Evolutionary conservation across 2,888 invertebrate species (phyloP).

Genomic region (Cephus spinipes): DNA sequence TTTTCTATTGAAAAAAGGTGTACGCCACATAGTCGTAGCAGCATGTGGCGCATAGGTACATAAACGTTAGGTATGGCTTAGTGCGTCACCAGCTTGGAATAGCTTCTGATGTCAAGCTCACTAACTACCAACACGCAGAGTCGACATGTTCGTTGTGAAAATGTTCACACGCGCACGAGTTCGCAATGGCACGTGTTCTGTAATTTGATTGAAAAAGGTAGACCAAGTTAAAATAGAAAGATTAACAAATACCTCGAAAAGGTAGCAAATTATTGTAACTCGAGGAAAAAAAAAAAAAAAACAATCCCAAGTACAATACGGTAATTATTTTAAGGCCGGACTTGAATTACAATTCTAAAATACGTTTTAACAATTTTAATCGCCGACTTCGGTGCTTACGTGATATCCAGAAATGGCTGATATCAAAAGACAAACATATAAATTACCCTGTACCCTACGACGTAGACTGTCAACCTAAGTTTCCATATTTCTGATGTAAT

Average conservation of each 20-base stretch:
- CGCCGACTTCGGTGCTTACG: too few species aligned
- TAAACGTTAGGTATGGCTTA: constrained; percentile 22
- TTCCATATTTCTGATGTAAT: too few species aligned
- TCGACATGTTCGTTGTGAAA: neutral
- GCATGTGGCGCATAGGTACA: neutral
- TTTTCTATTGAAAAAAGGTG: too few species aligned
- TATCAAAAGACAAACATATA: too few species aligned
- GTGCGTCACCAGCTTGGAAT: constrained; percentile 64
- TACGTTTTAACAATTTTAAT: too few species aligned
- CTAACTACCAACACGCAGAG: constrained; percentile 43
- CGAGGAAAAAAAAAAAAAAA: neutral
- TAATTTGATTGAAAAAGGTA: neutral
- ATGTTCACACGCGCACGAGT: neutral
- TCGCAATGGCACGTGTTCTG: neutral
- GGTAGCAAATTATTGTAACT: too few species aligned
- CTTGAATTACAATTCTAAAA: too few species aligned
- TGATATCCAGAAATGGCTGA: too few species aligned
- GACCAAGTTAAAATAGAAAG: neutral
- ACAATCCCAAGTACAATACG: constrained; percentile 8
- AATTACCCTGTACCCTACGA: too few species aligned
- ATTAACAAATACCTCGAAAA: neutral
- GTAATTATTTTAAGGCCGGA: neutral
- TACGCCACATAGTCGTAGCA: too few species aligned
- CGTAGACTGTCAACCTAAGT: too few species aligned
- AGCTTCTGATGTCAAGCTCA: constrained; percentile 62